These are phyloP conservation scores for Andinoacara biseriatus DNA, from an alignment of 2,113 vertebrate species.

Conservation along the genomic window DNA sequence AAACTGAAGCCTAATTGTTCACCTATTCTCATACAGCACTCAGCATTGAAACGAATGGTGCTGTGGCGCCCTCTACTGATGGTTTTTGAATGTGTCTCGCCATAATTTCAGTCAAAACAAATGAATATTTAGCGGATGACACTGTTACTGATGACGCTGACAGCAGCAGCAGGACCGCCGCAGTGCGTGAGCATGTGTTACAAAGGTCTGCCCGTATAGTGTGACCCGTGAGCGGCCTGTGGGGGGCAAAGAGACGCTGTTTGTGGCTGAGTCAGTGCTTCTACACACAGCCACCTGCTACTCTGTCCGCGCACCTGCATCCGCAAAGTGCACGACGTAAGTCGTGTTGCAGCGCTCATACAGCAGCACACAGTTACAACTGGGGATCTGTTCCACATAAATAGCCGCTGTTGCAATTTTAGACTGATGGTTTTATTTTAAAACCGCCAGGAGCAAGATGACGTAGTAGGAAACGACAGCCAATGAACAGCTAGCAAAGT, in stretches of 20 bases:
- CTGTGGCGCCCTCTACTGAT: conserved; percentile 62
- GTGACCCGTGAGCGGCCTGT: background rate
- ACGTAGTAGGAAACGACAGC: too few relatives aligned
- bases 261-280: conserved; percentile 6
- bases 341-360: background rate
- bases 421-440: background rate
- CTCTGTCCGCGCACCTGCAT: background rate
- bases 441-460: too few relatives aligned
- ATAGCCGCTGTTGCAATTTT: background rate
- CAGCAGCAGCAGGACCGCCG: background rate
- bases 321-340: background rate
- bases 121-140: conserved; percentile 3
- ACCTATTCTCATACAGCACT: background rate
- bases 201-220: background rate
- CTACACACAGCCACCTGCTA: background rate
- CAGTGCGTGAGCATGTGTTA: background rate
- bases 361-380: background rate
- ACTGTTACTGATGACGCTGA: background rate
- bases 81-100: accelerated
- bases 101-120: background rate
- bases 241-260: background rate
- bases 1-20: background rate
- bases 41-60: background rate
- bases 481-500: too few relatives aligned
- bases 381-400: background rate